Base-by-base conservation (phyloP, 2,797 vertebrate genomes). In the Sparidentex hasta region DNA sequence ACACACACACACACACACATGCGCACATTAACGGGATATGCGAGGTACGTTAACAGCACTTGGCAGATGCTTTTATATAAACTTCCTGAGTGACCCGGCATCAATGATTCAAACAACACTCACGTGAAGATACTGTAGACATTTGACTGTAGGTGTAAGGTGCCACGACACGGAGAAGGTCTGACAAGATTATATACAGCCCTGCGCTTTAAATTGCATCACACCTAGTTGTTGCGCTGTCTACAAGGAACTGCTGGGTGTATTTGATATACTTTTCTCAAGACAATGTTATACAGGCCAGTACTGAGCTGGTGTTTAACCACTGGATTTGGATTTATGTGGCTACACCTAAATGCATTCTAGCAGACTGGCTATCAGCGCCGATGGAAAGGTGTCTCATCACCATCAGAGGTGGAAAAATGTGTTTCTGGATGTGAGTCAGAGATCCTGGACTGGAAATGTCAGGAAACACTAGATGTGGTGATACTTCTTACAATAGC, bases 21-120 rank as follows among this genome's bases (percentile, higher is more conserved):
- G 59, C 23, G 72, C 46, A 58, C 50, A 58, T 61, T 82, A 46
- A 75, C 68, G 75, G 50, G 50, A 73, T 1, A 64, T 65, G 25
- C 11, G 48, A 25, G 41, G 47, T 56, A 44, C 13, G 64, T 65
- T 16, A 46, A 58, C 43, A 3, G 41, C 70, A 33, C 9, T 16
- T 46, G 51, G 25, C 41, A 66, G 43, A 23, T 46, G 62, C 50
- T 54, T 29, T 43, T 38, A 16, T 23, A 4, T n/a, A 71, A 61
- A 47, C 43, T 27, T 20, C 46, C 13, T 41, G 38, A 48, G 41
- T 44, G 62, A 17, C 29, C 38, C 29, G n/a, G 52, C 56, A 55
- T 72, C 25, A 73, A 52, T 61, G 55, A 78, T 71, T 75, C 0
- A 76, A 59, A 29, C 46, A 52, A 41, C 51, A 16, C 21, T 23